These are phyloP conservation scores for Idaea straminata DNA, from an alignment of 2,888 invertebrate species.

Conservation along the genomic window DNA sequence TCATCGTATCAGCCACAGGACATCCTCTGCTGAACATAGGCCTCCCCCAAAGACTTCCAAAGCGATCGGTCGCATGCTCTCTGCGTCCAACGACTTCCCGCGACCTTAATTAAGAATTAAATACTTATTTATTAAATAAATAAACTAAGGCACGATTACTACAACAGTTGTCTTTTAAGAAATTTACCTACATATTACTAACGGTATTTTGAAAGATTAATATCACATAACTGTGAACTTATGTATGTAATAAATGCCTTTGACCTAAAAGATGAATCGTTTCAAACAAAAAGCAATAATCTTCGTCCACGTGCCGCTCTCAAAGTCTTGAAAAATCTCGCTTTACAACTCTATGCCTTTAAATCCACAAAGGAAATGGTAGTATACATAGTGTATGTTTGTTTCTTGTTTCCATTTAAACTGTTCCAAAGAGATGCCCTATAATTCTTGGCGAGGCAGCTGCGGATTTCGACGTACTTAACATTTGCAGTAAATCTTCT, in stretches of 20 bases:
- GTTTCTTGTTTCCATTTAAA: conserved; percentile 47
- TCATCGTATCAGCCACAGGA: too few species aligned
- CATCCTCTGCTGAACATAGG: too few species aligned
- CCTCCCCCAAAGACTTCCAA: too few species aligned
- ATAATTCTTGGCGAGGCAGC: conserved; percentile 38
- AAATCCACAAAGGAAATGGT: conserved; percentile 45
- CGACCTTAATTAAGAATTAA: too few species aligned
- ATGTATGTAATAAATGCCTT: conserved; percentile 27
- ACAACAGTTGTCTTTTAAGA: too few species aligned
- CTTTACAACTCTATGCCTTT: conserved; percentile 39
- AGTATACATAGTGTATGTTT: conserved; percentile 44
- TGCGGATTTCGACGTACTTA: conserved; percentile 31
- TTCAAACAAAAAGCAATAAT: conserved; percentile 37
- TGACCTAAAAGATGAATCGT: conserved; percentile 37
- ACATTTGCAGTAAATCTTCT: conserved; percentile 28
- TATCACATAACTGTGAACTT: conserved; percentile 1
- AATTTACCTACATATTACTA: conserved; percentile 2
- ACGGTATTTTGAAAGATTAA: background rate
- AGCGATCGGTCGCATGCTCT: too few species aligned
- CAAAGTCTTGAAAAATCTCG: conserved; percentile 35
- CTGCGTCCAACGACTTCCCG: too few species aligned
- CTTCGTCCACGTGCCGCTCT: conserved; percentile 40
- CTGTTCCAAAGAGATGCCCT: conserved; percentile 42
- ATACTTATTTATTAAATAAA: too few species aligned
- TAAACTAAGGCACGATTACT: too few species aligned